Conservation (phyloP, 1,140 invertebrate genomes). For the Diorhabda sublineata region DNA sequence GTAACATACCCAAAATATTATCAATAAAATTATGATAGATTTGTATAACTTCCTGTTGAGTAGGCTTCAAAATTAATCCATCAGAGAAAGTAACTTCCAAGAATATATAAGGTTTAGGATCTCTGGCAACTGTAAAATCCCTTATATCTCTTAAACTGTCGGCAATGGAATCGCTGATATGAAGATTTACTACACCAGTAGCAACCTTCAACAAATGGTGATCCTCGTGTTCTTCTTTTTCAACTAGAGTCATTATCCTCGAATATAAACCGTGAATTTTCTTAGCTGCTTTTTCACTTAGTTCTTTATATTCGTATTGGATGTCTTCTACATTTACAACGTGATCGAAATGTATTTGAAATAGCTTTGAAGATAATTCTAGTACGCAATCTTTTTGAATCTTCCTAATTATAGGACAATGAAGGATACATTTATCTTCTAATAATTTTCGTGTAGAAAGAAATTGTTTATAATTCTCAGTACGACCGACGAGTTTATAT, state of each 20-base stretch:
- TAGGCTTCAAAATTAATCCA: conserved; percentile 25
- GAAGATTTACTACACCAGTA: conserved; percentile 30
- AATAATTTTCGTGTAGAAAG: conserved; percentile 54
- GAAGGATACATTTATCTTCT: conserved; percentile 52
- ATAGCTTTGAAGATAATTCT: conserved; percentile 48
- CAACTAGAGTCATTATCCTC: conserved; percentile 24
- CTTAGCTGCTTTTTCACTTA: conserved; percentile 33
- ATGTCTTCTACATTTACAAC: conserved; percentile 55
- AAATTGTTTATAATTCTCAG: conserved; percentile 55
- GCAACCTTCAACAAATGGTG: conserved; percentile 25
- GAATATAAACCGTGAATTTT: conserved; percentile 30
- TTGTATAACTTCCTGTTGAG: conserved; percentile 20
- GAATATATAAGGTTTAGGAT: conserved; percentile 29
- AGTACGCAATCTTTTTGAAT: conserved; percentile 54
- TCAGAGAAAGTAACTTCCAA: conserved; percentile 28
- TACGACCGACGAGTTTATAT: conserved; percentile 56
- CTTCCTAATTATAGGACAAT: conserved; percentile 58
- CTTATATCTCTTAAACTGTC: conserved; percentile 29
- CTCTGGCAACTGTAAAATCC: conserved; percentile 22
- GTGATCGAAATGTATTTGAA: conserved; percentile 27
- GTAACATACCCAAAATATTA: conserved; percentile 22
- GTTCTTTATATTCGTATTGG: conserved; percentile 44
- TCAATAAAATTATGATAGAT: conserved; percentile 26
- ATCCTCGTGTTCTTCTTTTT: conserved; percentile 17
- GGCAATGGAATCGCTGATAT: conserved; percentile 29